Evolutionary conservation across 2,888 invertebrate species (phyloP), one percentile per base, ranked within the genome.

Genomic region (Sussaba pulchella): DNA sequence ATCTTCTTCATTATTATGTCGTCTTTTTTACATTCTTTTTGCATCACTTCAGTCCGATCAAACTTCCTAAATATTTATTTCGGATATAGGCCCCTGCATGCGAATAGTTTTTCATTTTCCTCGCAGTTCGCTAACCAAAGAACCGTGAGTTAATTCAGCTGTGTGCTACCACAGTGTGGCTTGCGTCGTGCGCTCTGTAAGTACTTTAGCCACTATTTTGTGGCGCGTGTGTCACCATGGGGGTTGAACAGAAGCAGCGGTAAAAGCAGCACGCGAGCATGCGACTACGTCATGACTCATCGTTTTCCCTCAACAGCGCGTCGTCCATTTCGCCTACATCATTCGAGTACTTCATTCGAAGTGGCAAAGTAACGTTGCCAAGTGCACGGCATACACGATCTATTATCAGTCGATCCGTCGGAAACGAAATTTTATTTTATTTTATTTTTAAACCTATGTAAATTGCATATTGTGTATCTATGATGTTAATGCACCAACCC

Each of bases 231-330:
- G 77, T 74, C 77, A 81, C 85, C 84, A 80, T 31, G 61, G 71
- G 82, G 85, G 72, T 81, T 81, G 73, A 76, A 43, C 45, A 19
- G 43, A 26, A 71, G 47, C 45, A 76, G 76, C 73, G 70, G 45
- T 78, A 69, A 85, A 86, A 84, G 84, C 86, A 84, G 79, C 89
- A 86, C 85, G 87, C 85, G 80, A 88, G 83, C 83, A 63, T 39
- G 54, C 61, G 52, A 59, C 72, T 41, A 52, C 45, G 45, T 67
- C 41, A 76, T 89, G 88, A 89, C 83, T 88, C 88, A 88, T 77
- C 79, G 64, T 67, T 72, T 73, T 70, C 74, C 67, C 63, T 64
- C 14, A 21, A 39, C 57, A 26, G 45, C 73, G 66, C 81, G 73
- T 73, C 81, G 73, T 57, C 45, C 57, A 59, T 66, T 70, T 61